These are phyloP conservation scores for Heliornis fulica DNA, from an alignment of 2,113 vertebrate genomes.

Conservation along the genomic window DNA sequence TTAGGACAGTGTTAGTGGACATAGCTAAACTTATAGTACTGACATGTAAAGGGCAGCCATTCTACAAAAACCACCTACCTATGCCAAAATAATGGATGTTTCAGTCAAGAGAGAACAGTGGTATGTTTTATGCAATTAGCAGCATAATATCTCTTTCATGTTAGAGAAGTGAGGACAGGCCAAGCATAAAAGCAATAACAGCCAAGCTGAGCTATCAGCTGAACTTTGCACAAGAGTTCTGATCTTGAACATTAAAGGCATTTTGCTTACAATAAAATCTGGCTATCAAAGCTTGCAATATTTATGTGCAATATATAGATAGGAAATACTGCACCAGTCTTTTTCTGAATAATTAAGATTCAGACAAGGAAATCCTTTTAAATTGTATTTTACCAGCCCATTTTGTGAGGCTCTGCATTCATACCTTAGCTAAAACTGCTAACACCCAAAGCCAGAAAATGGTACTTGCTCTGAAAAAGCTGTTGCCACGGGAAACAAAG, in stretches of 20 bases:
- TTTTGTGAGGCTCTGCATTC: neutral
- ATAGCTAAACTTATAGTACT: neutral
- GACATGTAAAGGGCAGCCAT: neutral
- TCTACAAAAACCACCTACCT: neutral
- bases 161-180: neutral
- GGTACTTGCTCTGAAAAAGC: constrained; percentile 9
- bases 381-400: neutral
- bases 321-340: neutral
- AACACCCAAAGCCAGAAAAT: neutral
- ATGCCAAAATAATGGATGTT: neutral
- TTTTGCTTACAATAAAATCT: neutral
- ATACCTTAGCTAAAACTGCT: neutral
- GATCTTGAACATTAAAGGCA: neutral
- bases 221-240: neutral
- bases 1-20: neutral
- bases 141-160: neutral
- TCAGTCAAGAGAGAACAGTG: neutral
- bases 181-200: neutral
- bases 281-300: neutral
- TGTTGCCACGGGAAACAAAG: constrained; percentile 34
- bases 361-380: neutral
- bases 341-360: neutral
- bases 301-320: neutral
- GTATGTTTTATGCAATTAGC: neutral
- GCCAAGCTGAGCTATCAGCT: neutral